A percentile compares a stretch with the other conserved stretches of the same genome.
These are phyloP conservation scores for Campylorhamphus procurvoides DNA, from an alignment of 2,113 vertebrate genomes.

Conservation along the genomic window DNA sequence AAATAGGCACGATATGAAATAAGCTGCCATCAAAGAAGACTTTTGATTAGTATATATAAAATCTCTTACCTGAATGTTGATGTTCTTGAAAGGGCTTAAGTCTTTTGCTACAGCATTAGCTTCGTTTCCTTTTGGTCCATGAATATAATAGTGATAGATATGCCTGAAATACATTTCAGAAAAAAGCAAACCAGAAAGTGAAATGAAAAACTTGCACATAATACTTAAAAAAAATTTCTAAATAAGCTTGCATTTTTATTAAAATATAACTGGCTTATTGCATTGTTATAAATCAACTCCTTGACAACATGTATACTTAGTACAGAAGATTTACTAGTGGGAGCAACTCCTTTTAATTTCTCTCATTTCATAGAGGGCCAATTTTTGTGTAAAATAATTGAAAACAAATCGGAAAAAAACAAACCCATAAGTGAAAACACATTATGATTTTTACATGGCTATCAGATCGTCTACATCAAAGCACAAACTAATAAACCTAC, in stretches of 20 bases:
- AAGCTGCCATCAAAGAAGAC: background rate
- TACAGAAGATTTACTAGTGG: background rate
- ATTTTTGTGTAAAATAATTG: background rate
- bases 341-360: background rate
- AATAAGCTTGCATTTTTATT: background rate
- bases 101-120: background rate
- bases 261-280: background rate
- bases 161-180: slow-evolving; percentile 78
- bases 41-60: background rate
- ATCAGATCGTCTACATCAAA: background rate
- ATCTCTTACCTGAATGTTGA: slow-evolving; percentile 86
- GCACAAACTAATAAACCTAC: background rate
- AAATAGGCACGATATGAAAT: background rate
- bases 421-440: background rate
- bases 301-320: background rate
- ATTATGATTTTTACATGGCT: background rate
- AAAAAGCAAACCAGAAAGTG: background rate
- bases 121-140: slow-evolving; percentile 87
- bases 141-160: slow-evolving; percentile 95
- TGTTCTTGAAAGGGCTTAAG: slow-evolving; percentile 65
- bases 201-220: background rate
- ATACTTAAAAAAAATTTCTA: background rate
- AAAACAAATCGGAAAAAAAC: background rate
- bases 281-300: background rate
- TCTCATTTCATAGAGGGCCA: background rate